Base-by-base conservation (phyloP, 2,113 vertebrate genomes). In the Aegithalos caudatus region DNA sequence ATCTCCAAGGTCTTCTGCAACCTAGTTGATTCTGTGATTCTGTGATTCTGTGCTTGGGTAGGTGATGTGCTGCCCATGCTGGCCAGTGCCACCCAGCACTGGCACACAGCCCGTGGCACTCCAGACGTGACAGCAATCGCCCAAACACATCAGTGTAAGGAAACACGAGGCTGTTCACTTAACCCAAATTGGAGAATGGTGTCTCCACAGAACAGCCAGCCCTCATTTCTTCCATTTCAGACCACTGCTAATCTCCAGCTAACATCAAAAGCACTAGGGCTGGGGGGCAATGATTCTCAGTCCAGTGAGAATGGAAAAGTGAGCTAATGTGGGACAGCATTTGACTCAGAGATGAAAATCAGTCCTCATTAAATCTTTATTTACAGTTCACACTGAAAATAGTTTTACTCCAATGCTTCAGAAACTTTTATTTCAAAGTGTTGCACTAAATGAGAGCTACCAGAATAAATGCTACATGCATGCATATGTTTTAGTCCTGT, bases 281-380 rank as follows among this genome's bases (percentile, higher is more conserved):
- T 93, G 66, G 81, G 51, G 81, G 81, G 61, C 74, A 92, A 31
- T 60, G 35, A 90, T 90, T 91, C 74, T 67, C 48, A 76, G 50
- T 90, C 81, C 78, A 18, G 62, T 65, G 85, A 94, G 92, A 92
- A 85, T 50, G 71, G 57, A 86, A 42, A 90, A 90, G 45, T 33
- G 85, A 96, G 81, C 23, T 90, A 76, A 93, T 81, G 48, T 87
- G 81, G 92, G 92, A 89, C 47, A 81, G 77, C 19, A 44, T 78
- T 74, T 89, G 84, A 48, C 84, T 92, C 84, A 81, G 85, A 95
- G 67, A 90, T 57, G 74, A 93, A 96, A 94, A 94, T 85, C 65
- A 94, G 87, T 60, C 48, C 85, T 94, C 81, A 88, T 96, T 95
- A 94, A 91, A 61, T 92, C 70, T 90, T 91, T 64, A 76, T 79